Base-by-base conservation (phyloP, 2,888 invertebrate species). In the Epirrhoe alternata region DNA sequence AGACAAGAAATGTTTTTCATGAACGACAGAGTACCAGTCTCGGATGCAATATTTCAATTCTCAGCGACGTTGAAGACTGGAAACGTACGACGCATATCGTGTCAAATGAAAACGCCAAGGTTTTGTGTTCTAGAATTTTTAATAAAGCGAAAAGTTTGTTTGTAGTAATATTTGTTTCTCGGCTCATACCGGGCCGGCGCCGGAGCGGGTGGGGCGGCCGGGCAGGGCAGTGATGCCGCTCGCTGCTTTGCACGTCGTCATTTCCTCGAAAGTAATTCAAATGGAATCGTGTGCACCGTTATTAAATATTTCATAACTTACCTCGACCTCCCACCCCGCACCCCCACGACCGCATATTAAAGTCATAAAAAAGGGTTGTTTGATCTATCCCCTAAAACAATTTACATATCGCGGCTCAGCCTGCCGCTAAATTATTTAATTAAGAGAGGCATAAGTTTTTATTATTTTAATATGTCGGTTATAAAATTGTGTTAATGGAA, bases 381-480 rank as follows among this genome's bases (percentile, higher is more conserved):
- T 93, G 93, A 93, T 93, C 92, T 93, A 94, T 93, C 93, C 94
- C 92, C 90, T 91, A 90, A 93, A 94, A 94, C 93, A 94, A 94
- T 94, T 94, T 94, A 93, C 93, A 94, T 94, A 94, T 93, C 93
- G 92, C 90, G 89, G 89, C 89, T 88, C 89, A 87, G 86, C 85
- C 87, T 87, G 88, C 90, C 86, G 91, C 92, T 93, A 92, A 94
- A 94, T 93, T 94, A 94, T 94, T 93, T 94, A 94, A 94, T 94
- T 94, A 94, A 94, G 94, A 90, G 94, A 92, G 93, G 92, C 93
- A 92, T 93, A 93, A 93, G 94, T 93, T 94, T 94, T 94, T 93
- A 94, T 93, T 94, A 93, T 93, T 93, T 93, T 92, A 93, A 93
- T 93, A 93, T 92, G 92, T 92, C 84, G 87, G 88, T 84, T 87